phyloP scores from a whole-genome alignment of 2,888 invertebrate genomes.

The Drosophila birchii region DNA sequence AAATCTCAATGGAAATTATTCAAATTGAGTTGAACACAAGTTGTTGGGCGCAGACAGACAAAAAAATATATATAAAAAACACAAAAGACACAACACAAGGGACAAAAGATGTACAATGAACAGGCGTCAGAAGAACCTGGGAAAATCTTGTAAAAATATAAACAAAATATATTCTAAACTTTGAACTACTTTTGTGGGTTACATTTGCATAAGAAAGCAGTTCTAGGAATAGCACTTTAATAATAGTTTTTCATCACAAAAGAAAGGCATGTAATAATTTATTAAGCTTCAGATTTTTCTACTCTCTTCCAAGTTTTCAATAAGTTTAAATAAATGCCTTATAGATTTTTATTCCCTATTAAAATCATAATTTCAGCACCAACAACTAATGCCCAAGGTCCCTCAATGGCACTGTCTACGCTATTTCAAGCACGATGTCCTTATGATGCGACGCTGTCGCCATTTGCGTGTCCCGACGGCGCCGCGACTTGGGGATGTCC shows the following conservation, averaged over 20 bases:
- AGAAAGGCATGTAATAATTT: neutral
- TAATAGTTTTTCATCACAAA: too few relatives aligned
- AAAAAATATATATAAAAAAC: constrained; percentile 2
- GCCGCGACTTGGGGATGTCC: constrained; percentile 77
- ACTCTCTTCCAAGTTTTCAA: neutral
- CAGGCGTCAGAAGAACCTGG: neutral
- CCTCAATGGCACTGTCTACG: constrained; percentile 94
- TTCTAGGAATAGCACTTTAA: neutral
- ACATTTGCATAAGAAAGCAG: constrained; percentile 6
- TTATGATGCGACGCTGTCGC: constrained; percentile 90
- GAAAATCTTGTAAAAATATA: constrained; percentile 13
- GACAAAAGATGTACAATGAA: constrained; percentile 18
- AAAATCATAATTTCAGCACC: constrained; percentile 85
- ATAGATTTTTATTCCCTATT: neutral
- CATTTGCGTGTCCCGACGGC: constrained; percentile 87
- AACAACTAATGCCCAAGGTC: constrained; percentile 90
- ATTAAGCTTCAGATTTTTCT: neutral
- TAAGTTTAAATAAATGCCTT: neutral
- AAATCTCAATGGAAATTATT: constrained; percentile 72
- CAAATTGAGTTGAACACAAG: constrained; percentile 59
- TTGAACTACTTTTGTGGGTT: constrained; percentile 2
- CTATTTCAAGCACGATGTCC: constrained; percentile 90
- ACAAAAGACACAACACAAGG: constrained; percentile 33
- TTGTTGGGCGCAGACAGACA: constrained; percentile 21
- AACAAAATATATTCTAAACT: neutral